These are phyloP conservation scores for Semaprochilodus insignis DNA, from an alignment of 2,797 vertebrate species.

Conservation along the genomic window DNA sequence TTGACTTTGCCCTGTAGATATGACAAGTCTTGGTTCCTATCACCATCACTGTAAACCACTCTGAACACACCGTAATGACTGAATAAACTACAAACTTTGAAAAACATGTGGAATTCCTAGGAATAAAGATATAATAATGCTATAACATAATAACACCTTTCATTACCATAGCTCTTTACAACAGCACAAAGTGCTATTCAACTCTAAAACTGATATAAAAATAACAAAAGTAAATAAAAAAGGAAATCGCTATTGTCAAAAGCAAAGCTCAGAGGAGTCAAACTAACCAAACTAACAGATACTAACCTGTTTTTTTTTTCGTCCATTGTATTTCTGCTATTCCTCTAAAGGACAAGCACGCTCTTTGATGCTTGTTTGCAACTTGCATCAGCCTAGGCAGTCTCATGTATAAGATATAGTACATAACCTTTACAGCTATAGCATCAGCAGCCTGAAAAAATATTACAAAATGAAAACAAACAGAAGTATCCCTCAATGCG, in stretches of 20 bases:
- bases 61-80: too few relatives aligned
- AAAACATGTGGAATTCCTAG: too few relatives aligned
- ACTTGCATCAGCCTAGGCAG: background rate
- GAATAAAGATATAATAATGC: too few relatives aligned
- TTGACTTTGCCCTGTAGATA: too few relatives aligned
- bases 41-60: too few relatives aligned
- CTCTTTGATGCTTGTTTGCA: background rate
- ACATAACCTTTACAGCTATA: background rate
- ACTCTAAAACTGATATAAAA: background rate
- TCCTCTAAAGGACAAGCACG: background rate
- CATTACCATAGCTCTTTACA: too few relatives aligned
- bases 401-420: background rate
- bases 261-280: constrained; percentile 31
- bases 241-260: background rate
- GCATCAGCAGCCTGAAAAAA: background rate
- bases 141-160: too few relatives aligned
- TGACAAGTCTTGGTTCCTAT: too few relatives aligned
- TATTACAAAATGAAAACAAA: background rate
- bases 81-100: too few relatives aligned
- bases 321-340: background rate
- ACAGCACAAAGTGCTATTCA: too few relatives aligned
- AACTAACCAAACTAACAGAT: constrained; percentile 39
- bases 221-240: background rate
- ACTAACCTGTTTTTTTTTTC: constrained; percentile 7
- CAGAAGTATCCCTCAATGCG: background rate